Conservation (phyloP, 2,113 vertebrate species). For the Salvelinus fontinalis region DNA sequence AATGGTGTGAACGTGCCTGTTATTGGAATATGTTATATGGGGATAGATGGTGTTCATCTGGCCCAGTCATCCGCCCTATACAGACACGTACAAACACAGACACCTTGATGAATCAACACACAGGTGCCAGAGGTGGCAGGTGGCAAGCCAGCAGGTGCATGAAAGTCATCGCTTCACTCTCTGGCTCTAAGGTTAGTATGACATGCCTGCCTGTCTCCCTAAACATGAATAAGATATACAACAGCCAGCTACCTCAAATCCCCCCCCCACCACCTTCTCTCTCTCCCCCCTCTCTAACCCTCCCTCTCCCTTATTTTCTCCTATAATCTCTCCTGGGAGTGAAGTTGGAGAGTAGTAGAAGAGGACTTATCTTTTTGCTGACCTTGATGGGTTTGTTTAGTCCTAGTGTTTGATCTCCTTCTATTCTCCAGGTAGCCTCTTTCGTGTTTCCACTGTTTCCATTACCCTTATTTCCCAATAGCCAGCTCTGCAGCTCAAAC, state of each 20-base stretch:
- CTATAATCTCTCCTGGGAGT: not conserved
- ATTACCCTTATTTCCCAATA: not conserved
- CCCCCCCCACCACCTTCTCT: not conserved
- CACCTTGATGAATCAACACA: not conserved
- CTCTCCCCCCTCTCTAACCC: not conserved
- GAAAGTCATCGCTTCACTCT: not conserved
- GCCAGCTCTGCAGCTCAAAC: not conserved
- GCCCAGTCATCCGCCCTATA: not conserved
- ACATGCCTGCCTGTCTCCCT: not conserved
- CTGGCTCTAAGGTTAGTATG: not conserved
- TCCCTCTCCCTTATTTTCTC: not conserved
- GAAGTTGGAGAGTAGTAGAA: too few species aligned
- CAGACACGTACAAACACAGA: not conserved
- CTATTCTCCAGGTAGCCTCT: slow-evolving; percentile 2
- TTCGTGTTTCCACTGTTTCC: not conserved
- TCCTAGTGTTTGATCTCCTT: too few species aligned
- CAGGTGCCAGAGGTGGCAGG: not conserved
- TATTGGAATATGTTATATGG: too few species aligned
- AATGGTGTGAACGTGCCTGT: too few species aligned
- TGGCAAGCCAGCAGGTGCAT: not conserved
- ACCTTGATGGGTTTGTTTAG: too few species aligned
- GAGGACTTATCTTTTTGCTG: too few species aligned
- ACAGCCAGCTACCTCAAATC: too few species aligned
- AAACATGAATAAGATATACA: too few species aligned
- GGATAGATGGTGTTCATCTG: not conserved